Percentiles rank a stretch among this genome's conserved stretches.
phyloP scores from a whole-genome alignment of 2,113 vertebrate genomes.

The Pachyramphus minor region DNA sequence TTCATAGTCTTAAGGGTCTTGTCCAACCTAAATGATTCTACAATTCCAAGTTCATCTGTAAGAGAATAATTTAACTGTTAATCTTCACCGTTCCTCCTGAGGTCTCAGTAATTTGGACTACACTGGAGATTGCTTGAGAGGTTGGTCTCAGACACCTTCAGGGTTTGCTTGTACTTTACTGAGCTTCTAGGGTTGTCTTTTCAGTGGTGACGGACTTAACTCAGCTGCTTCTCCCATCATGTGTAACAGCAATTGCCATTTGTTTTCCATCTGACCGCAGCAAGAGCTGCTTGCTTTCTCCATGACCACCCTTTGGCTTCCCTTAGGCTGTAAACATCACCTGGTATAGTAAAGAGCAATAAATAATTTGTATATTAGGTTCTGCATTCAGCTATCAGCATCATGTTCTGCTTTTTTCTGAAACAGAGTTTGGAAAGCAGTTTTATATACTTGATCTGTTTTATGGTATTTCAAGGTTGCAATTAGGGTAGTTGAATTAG shows the following conservation, averaged over 20 bases:
- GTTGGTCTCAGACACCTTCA: background rate
- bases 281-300: background rate
- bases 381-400: background rate
- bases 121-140: background rate
- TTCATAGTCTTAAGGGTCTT: background rate
- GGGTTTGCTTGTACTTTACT: background rate
- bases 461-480: background rate
- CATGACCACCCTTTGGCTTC: background rate
- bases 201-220: rapidly evolving
- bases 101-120: background rate
- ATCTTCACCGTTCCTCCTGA: background rate
- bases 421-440: background rate
- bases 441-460: background rate
- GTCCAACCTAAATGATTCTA: background rate
- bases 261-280: background rate
- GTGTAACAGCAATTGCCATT: background rate
- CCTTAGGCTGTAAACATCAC: background rate
- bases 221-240: background rate
- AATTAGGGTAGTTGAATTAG: background rate
- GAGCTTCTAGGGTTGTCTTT: background rate
- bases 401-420: background rate
- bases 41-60: background rate
- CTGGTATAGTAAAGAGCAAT: background rate
- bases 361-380: background rate
- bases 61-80: background rate